Evolutionary conservation across 2,113 vertebrate species (phyloP).

Genomic region (Junco hyemalis): DNA sequence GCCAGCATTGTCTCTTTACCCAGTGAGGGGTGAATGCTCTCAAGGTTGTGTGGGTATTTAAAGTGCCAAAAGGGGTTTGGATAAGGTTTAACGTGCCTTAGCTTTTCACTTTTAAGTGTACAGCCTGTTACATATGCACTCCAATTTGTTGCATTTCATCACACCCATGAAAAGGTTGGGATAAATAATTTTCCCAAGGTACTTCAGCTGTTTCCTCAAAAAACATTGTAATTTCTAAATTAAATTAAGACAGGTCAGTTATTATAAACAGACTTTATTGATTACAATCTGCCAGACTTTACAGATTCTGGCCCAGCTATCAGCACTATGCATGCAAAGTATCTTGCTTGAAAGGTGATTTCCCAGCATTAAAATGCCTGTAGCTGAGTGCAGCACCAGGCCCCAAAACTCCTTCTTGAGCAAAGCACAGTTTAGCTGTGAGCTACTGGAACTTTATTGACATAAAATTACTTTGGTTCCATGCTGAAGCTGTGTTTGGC

Average conservation of each 20-base stretch:
- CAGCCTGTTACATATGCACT: not conserved
- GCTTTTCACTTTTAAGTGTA: not conserved
- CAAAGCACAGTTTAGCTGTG: not conserved
- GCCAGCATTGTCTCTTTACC: accelerated
- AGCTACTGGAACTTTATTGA: not conserved
- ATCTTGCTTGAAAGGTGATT: not conserved
- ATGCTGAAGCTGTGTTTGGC: not conserved
- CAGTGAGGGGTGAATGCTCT: not conserved
- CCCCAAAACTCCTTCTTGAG: not conserved
- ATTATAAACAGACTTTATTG: not conserved
- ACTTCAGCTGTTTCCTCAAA: not conserved
- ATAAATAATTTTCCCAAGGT: not conserved
- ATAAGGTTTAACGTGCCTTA: not conserved
- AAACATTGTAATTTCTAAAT: not conserved
- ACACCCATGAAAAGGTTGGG: not conserved
- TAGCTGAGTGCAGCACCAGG: not conserved
- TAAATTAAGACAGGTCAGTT: not conserved
- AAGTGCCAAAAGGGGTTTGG: not conserved
- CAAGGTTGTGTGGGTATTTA: not conserved
- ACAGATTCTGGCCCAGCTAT: not conserved
- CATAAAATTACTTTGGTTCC: not conserved
- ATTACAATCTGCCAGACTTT: not conserved
- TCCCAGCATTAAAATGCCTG: not conserved
- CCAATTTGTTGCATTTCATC: not conserved
- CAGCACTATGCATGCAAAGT: not conserved